A percentile compares a stretch with the other conserved stretches of the same genome.
These are phyloP conservation scores for Apostichopus californicus DNA, from an alignment of 35 echinoderm and acorn worm genomes.

Conservation along the genomic window DNA sequence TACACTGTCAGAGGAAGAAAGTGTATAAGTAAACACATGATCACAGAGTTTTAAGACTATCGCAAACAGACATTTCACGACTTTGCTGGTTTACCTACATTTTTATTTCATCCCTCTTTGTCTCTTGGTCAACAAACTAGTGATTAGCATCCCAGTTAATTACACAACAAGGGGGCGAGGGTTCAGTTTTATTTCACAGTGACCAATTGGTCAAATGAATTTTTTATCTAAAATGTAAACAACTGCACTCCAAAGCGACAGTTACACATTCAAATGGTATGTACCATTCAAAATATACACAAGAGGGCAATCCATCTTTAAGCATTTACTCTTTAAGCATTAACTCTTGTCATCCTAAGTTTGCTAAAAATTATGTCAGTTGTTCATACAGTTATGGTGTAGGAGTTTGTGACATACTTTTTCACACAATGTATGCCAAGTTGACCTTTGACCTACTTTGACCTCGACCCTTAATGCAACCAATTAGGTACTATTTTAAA, in stretches of 20 bases:
- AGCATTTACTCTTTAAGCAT: too few species aligned
- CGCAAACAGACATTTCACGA: neutral
- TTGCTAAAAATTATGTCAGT: too few species aligned
- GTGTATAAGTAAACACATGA: neutral
- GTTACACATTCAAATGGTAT: too few species aligned
- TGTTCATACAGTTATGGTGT: too few species aligned
- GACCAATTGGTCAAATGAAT: neutral
- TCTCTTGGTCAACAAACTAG: neutral
- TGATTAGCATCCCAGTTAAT: neutral
- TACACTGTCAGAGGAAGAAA: neutral
- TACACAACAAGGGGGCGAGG: neutral
- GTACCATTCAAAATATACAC: too few species aligned
- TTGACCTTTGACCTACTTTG: too few species aligned
- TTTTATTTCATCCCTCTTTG: neutral
- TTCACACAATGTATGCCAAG: too few species aligned
- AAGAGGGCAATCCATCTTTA: too few species aligned
- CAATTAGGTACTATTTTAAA: too few species aligned
- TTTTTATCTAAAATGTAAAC: neutral
- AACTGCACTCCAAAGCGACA: neutral
- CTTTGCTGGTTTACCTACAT: neutral
- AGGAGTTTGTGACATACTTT: too few species aligned
- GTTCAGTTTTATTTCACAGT: neutral
- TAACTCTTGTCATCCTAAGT: too few species aligned
- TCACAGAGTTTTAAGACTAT: neutral
- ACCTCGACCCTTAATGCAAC: too few species aligned